Conservation (phyloP, 2,113 vertebrate genomes). For the Chinchilla lanigera region DNA sequence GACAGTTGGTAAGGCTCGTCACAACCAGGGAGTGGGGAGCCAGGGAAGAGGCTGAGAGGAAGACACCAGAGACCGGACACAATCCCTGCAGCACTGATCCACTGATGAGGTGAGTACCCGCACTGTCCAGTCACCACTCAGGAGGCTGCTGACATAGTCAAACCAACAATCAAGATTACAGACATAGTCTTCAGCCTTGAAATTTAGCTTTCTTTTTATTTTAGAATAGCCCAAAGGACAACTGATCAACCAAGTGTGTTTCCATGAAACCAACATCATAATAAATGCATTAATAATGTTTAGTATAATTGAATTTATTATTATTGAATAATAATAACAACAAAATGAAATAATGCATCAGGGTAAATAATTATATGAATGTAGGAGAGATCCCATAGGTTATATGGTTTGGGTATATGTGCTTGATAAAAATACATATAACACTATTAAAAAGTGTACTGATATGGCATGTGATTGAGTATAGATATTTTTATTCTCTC, state of each 20-base stretch:
- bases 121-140: background rate
- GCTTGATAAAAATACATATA: background rate
- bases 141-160: background rate
- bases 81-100: background rate
- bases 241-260: background rate
- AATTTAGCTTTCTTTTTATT: background rate
- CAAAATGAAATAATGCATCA: background rate
- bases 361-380: background rate
- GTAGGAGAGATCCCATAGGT: background rate
- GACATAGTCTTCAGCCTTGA: background rate
- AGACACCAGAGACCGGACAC: too few relatives aligned
- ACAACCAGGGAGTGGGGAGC: background rate
- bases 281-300: background rate
- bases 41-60: background rate
- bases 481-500: background rate
- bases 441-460: background rate
- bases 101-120: background rate
- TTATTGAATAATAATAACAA: constrained; percentile 4
- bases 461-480: background rate
- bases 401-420: background rate
- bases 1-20: too few relatives aligned
- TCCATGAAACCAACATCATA: background rate
- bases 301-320: too few relatives aligned
- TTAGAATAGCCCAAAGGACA: background rate
- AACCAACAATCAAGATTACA: background rate